Evolutionary conservation across 2,113 vertebrate species (phyloP), one percentile per base, ranked within the genome.

Genomic region (Phycodurus eques): DNA sequence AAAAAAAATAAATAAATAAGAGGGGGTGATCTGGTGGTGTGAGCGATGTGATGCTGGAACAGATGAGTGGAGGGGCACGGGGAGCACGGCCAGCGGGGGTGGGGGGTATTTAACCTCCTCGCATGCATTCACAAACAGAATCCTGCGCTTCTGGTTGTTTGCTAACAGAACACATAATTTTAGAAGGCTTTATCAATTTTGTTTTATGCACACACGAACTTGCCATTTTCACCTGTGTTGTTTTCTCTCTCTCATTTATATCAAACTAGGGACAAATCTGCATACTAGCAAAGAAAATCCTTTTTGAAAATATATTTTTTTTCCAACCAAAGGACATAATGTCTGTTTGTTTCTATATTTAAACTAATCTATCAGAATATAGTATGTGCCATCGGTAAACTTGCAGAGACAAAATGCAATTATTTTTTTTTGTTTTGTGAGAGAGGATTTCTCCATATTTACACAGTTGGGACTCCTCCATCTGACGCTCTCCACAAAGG

Each of bases 21-120:
- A 83, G 68, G 31, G 68, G 78, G 83, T 76, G 84, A 75, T 88
- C 87, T 88, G 81, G 77, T 87, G 82, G 83, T 85, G 88, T 73
- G 86, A 77, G 87, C 81, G 89, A 90, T 91, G 86, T 87, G 84
- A 90, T 79, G 85, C 83, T 88, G 82, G 81, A 88, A 81, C 85
- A 89, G 87, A 90, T 87, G 85, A 90, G 78, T 76, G 82, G 84
- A 80, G 68, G 66, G 66, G 59, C 62, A 76, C 74, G 80, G 83
- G 47, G 67, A 72, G 59, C 70, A 71, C n/a, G 67, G 4, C 39
- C 15, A 46, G 44, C 31, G 44, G 39, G 70, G 73, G 49, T 33
- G 57, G 33, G 80, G 81, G 80, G 75, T 83, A 76, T 85, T 88
- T 89, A 88, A 90, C 87, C 83, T 90, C 75, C 75, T 83, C 33